Base-by-base conservation (phyloP, 2,888 invertebrate species). In the Habroteleia sp. region DNA sequence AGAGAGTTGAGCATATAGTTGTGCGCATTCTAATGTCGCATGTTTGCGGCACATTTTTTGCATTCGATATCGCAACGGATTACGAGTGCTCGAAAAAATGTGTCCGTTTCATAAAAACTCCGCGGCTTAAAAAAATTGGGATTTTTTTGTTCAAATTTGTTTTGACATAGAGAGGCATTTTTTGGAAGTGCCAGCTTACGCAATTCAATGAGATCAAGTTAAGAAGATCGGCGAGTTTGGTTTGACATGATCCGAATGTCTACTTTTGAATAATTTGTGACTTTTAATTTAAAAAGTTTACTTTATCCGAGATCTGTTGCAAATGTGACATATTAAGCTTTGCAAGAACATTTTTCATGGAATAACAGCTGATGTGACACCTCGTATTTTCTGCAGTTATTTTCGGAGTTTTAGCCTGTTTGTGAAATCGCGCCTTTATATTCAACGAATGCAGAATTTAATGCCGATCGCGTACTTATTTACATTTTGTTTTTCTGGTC, bases 1-100 rank as follows among this genome's bases (percentile, higher is more conserved):
- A 92, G 92, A 92, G 92, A 92, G 87, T 89, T 69, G 72, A 79
- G 80, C 81, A 86, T 88, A 84, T 87, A 86, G 84, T 84, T 42
- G 37, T 14, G 54, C 29, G 7, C 48, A 62, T 37, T 63, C 54
- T 48, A 37, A 48, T 16, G 48, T 52, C 50, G 72, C 65, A 60
- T 29, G 25, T 25, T 29, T 58, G 37, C 56, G 37, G 13, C 29
- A 13, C 42, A 25, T 7, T 11, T 25, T 42, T 13, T 7, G 11
- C 11, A 25, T 42, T 25, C 1, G 23, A 11, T 8, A 13, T 23
- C 13, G 11, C 11, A 25, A 13, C 7, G 14, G 25, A 42, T 13
- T 25, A 20, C 20, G 5, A 3, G 2, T 20, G 5, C 5, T 25
- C 25, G 3, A 6, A 25, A n/a, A n/a, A n/a, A n/a, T n/a, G n/a